phyloP scores from a whole-genome alignment of 2,113 vertebrate genomes.

The Dipodomys ordii region DNA sequence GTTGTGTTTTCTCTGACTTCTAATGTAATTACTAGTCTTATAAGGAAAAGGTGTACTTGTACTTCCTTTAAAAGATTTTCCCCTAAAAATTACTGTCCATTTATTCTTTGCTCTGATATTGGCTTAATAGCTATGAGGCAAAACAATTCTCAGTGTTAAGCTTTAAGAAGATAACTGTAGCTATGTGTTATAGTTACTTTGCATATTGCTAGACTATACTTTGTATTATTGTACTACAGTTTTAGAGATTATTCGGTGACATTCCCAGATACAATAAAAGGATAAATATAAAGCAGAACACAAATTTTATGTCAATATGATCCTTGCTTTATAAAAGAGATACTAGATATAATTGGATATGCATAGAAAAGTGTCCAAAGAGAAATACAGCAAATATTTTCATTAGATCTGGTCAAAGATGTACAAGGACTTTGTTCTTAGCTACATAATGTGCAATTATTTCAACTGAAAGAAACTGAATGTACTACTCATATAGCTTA shows the following conservation, averaged over 20 bases:
- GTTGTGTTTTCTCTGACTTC: constrained; percentile 6
- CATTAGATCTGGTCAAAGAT: background rate
- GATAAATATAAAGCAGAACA: background rate
- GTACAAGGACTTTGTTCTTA: background rate
- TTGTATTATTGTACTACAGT: constrained; percentile 12
- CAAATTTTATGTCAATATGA: background rate
- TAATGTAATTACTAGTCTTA: constrained; percentile 17
- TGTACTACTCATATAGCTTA: background rate
- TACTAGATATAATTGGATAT: constrained; percentile 26
- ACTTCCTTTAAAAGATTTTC: background rate
- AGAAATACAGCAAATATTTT: background rate
- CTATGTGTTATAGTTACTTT: too few relatives aligned
- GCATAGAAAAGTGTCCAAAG: background rate
- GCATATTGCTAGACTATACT: background rate
- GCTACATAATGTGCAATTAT: constrained; percentile 4
- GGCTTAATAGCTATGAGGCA: background rate
- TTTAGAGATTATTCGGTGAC: constrained; percentile 16
- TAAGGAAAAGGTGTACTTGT: constrained; percentile 8
- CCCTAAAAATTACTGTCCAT: background rate
- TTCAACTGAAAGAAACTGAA: background rate
- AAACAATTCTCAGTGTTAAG: constrained; percentile 50
- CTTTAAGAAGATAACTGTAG: background rate
- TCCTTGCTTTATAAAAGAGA: constrained; percentile 21
- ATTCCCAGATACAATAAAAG: constrained; percentile 22
- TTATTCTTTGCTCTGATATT: constrained; percentile 9